These are phyloP conservation scores for Drosophila simulans DNA, from an alignment of 1,140 invertebrate genomes.

Conservation along the genomic window DNA sequence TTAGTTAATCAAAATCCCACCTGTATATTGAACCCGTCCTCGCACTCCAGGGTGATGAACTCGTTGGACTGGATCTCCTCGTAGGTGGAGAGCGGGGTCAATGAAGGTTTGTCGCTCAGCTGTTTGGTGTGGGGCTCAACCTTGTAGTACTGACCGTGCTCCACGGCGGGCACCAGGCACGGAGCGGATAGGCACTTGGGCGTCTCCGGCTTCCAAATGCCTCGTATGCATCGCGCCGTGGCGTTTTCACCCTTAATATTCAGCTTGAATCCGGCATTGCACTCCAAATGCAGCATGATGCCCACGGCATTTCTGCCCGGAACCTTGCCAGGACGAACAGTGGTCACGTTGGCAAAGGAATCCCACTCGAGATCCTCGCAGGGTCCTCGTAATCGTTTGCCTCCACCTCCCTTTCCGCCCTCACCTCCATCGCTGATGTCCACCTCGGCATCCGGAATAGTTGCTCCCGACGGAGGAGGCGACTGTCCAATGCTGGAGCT, in stretches of 20 bases:
- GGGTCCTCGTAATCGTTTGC: constrained; percentile 85
- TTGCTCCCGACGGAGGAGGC: constrained; percentile 20
- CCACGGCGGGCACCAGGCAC: constrained; percentile 80
- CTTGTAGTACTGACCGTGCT: constrained; percentile 81
- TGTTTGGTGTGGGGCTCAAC: constrained; percentile 76
- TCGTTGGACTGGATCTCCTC: constrained; percentile 83
- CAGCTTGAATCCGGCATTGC: constrained; percentile 90
- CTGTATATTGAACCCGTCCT: constrained; percentile 82
- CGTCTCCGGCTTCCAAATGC: constrained; percentile 92
- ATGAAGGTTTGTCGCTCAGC: constrained; percentile 67
- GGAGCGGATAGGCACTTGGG: constrained; percentile 89
- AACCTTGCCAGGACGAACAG: constrained; percentile 78
- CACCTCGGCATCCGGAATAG: constrained; percentile 51
- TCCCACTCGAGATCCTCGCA: constrained; percentile 85
- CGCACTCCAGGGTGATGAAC: constrained; percentile 81
- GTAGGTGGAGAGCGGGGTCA: constrained; percentile 73
- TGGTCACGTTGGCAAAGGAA: constrained; percentile 76
- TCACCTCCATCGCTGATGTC: constrained; percentile 67
- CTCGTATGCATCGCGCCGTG: constrained; percentile 91
- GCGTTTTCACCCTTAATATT: constrained; percentile 89
- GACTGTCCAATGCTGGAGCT: constrained; percentile 47
- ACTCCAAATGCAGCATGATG: constrained; percentile 89
- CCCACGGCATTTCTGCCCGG: constrained; percentile 86
- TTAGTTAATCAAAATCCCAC: constrained; percentile 18
- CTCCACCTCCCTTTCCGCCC: constrained; percentile 44